These are phyloP conservation scores for Perodicticus potto DNA, from an alignment of 2,797 vertebrate genomes.

Conservation along the genomic window DNA sequence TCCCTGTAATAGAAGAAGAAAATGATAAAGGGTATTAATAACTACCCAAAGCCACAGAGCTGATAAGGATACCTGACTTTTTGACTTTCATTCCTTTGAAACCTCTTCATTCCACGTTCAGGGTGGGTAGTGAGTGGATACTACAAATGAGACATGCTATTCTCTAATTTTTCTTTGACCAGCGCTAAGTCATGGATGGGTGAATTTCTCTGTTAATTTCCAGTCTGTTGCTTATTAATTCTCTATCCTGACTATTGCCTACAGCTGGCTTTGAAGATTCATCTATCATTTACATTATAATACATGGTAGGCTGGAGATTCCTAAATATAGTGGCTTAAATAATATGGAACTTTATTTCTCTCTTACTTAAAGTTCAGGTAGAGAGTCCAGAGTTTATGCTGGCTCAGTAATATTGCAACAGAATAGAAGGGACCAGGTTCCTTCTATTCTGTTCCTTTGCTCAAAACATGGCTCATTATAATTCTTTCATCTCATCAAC, in stretches of 20 bases:
- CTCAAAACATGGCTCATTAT: not conserved
- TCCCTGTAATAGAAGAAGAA: not conserved
- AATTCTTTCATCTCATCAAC: not conserved
- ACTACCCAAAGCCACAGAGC: not conserved
- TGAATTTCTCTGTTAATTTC: constrained; percentile 1
- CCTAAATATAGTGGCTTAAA: not conserved
- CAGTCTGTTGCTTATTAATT: not conserved
- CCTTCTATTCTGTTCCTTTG: not conserved
- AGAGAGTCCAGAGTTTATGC: not conserved
- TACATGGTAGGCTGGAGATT: not conserved
- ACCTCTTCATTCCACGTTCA: not conserved
- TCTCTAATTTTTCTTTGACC: not conserved
- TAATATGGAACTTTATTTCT: not conserved
- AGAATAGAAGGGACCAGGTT: not conserved
- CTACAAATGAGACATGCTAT: not conserved
- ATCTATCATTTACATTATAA: not conserved
- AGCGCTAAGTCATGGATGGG: not conserved
- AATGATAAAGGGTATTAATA: not conserved
- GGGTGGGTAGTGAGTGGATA: too few relatives aligned
- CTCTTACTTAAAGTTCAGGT: not conserved
- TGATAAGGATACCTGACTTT: not conserved
- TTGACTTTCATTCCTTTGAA: not conserved
- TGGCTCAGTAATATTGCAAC: not conserved
- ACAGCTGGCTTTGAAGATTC: constrained; percentile 2
- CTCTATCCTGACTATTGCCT: not conserved